Evolutionary conservation across 1,140 invertebrate genomes (phyloP), one percentile per base, ranked within the genome.

Genomic region (Palaemon carinicauda): DNA sequence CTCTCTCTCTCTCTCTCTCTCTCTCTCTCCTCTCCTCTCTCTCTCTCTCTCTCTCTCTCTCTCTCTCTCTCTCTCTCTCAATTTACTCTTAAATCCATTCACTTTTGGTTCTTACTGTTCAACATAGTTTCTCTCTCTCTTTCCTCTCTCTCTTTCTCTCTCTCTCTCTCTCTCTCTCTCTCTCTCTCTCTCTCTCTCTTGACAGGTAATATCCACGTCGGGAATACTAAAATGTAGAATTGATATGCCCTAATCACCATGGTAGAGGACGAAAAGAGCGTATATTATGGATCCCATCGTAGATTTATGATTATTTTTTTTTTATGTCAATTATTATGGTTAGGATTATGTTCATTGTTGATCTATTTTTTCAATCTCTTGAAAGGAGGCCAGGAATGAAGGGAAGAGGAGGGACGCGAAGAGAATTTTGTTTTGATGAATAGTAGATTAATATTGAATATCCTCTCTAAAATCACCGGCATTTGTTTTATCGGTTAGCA

Each of bases 201-300:
- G 60, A 86, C 75, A 27, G 17, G 50, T 86, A 86, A 86, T 86
- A 80, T 80, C 83, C 60, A 80, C 80, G 83, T 80, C 80, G 33
- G 77, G 77, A 80, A 80, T 80, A 86, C 77, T 86, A 86, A 86
- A 86, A 86, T 86, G 83, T 75, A 86, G 83, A 86, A 86, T 86
- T 86, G 83, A 86, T 86, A 73, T 79, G 56, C 77, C 27, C 51
- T 86, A 86, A 86, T 77, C 75, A 86, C 65, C 75, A 77, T 73
- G 83, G 53, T 53, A 51, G 77, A 73, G 75, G n/a, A 77, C 71
- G 56, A 21, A 54, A 77, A 77, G 73, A 65, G 73, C 60, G 80
- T 79, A 86, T 80, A 86, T 86, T 86, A 77, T 65, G 54, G 77
- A 24, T 54, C 50, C 75, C 31, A 51, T 31, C 29, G 19, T 71